Conservation (phyloP, 2,797 vertebrate species). For the Sandelia bainsii region DNA sequence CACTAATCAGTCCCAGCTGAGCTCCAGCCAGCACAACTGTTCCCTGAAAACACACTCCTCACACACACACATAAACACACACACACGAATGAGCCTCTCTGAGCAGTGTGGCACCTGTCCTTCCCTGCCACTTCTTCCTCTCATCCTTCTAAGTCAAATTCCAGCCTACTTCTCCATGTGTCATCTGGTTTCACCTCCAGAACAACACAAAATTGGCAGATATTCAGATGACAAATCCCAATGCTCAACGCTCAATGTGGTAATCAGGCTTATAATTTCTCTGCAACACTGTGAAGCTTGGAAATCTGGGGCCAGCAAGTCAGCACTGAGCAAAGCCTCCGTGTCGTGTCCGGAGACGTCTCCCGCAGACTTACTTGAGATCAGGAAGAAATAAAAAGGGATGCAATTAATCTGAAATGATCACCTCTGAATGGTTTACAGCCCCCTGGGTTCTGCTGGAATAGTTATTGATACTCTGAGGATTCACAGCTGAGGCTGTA, state of each 20-base stretch:
- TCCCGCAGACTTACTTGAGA: constrained; percentile 34
- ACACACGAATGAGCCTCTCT: constrained; percentile 10
- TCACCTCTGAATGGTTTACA: constrained; percentile 52
- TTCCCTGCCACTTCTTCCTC: constrained; percentile 4
- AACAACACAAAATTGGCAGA: not conserved
- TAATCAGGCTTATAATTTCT: constrained; percentile 3
- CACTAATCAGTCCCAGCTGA: constrained; percentile 59
- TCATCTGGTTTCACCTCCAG: constrained; percentile 25
- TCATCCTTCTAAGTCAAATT: not conserved
- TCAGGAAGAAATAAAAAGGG: constrained; percentile 40
- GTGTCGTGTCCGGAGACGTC: constrained; percentile 17
- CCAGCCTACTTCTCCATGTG: constrained; percentile 2
- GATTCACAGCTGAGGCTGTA: constrained; percentile 40
- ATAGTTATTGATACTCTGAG: constrained; percentile 47
- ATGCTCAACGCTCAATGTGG: not conserved
- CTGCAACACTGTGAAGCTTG: not conserved
- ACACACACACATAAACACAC: constrained; percentile 4
- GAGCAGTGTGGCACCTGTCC: constrained; percentile 30
- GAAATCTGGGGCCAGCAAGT: constrained; percentile 20
- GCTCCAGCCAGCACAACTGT: constrained; percentile 29
- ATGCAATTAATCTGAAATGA: constrained; percentile 55
- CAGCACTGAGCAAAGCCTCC: constrained; percentile 29
- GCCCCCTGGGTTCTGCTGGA: constrained; percentile 33
- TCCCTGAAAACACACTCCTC: constrained; percentile 7
- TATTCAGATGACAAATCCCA: constrained; percentile 10